Percentiles rank a stretch among this genome's conserved stretches.
Evolutionary conservation across 2,797 vertebrate genomes (phyloP).

Genomic region (Steatocranus sp.): DNA sequence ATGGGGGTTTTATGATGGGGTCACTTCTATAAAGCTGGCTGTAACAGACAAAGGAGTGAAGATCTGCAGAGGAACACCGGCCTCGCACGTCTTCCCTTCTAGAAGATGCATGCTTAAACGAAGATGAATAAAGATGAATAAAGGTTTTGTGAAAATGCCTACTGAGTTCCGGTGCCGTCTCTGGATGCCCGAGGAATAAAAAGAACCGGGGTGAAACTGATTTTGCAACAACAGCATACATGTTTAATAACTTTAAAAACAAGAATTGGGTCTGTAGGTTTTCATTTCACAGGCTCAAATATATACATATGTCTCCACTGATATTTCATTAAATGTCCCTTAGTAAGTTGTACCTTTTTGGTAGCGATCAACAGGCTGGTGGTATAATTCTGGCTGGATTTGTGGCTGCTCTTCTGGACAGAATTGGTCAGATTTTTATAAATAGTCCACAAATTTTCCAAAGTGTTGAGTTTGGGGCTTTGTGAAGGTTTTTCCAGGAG

Average conservation of each 20-base stretch:
- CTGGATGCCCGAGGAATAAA: no score
- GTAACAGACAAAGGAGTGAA: no score
- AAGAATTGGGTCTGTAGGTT: not conserved
- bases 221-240: no score
- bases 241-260: not conserved
- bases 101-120: no score
- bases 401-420: not conserved
- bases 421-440: not conserved
- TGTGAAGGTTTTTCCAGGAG: not conserved
- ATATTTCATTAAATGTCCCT: not conserved
- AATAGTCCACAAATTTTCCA: not conserved
- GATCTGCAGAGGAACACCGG: no score
- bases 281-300: not conserved
- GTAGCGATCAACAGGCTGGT: not conserved
- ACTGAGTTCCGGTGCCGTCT: no score
- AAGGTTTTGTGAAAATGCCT: no score
- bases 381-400: not conserved
- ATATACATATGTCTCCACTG: accelerated
- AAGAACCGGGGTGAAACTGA: no score
- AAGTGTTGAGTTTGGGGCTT: not conserved
- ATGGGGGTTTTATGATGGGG: no score
- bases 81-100: no score
- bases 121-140: no score
- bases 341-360: not conserved
- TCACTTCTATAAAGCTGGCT: no score